Conservation (phyloP, 2,113 vertebrate species). For the Dasyornis broadbenti region DNA sequence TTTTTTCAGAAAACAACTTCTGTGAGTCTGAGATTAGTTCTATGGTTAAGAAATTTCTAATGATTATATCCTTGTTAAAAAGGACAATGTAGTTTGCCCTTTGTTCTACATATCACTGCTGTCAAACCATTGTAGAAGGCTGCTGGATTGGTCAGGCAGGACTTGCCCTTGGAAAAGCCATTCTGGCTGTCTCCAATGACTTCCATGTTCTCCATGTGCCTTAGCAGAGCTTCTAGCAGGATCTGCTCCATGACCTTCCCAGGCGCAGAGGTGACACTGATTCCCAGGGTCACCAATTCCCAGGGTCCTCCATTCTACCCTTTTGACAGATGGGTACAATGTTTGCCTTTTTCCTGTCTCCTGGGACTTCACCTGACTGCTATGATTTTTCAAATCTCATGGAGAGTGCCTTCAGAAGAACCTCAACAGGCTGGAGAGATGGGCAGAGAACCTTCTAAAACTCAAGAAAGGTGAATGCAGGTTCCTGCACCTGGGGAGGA, state of each 20-base stretch:
- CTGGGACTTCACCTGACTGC: not conserved
- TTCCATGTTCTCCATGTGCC: not conserved
- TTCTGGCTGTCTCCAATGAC: not conserved
- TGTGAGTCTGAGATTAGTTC: not conserved
- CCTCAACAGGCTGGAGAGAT: not conserved
- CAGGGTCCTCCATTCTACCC: not conserved
- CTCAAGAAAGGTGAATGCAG: not conserved
- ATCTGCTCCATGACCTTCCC: not conserved
- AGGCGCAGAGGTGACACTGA: not conserved
- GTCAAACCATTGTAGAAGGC: not conserved
- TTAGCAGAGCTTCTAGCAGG: not conserved
- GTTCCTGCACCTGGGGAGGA: not conserved
- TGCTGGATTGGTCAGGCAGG: not conserved
- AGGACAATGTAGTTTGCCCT: not conserved
- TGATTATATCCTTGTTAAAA: not conserved
- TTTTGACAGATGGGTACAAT: not conserved
- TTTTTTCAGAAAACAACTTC: not conserved
- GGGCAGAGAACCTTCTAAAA: not conserved
- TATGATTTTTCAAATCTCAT: not conserved
- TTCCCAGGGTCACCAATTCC: not conserved
- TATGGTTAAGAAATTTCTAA: not conserved
- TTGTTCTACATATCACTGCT: not conserved
- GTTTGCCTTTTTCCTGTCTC: not conserved
- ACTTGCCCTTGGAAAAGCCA: not conserved
- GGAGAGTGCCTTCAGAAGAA: not conserved